phyloP scores from a whole-genome alignment of 2,113 vertebrate genomes.

The Atractosteus spatula region DNA sequence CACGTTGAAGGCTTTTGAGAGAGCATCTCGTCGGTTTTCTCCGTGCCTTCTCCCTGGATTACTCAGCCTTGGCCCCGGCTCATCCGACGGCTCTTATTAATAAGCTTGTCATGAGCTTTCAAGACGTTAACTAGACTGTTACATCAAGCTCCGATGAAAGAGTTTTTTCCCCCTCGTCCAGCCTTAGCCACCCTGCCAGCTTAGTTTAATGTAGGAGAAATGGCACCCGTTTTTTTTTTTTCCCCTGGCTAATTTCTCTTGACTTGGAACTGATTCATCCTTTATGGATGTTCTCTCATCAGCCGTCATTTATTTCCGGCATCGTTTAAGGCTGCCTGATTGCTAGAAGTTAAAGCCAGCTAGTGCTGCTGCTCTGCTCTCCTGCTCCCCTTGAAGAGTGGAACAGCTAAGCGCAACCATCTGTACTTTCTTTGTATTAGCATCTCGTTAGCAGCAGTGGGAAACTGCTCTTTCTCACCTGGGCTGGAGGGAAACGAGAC shows the following conservation, averaged over 20 bases:
- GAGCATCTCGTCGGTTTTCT: not conserved
- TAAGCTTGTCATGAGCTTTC: conserved; percentile 12
- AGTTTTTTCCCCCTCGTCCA: not conserved
- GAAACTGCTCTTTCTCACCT: too few relatives aligned
- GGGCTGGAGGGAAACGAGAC: too few relatives aligned
- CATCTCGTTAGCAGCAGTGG: too few relatives aligned
- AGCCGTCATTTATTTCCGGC: not conserved
- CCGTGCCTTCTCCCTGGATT: not conserved
- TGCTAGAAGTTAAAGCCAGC: too few relatives aligned
- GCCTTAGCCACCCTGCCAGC: not conserved
- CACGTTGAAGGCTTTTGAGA: not conserved
- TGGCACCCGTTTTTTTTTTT: not conserved
- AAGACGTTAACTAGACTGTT: not conserved
- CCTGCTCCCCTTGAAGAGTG: too few relatives aligned
- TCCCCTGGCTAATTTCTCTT: not conserved
- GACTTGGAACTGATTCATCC: not conserved
- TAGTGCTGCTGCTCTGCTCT: too few relatives aligned
- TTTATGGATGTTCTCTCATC: not conserved
- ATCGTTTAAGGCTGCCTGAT: too few relatives aligned
- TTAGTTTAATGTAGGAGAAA: not conserved
- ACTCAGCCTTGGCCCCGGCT: not conserved
- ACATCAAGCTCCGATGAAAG: not conserved
- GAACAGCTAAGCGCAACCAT: too few relatives aligned
- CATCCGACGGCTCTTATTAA: conserved; percentile 9
- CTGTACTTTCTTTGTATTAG: too few relatives aligned